phyloP scores from a whole-genome alignment of 2,888 invertebrate species.

The Proisotoma minuta region DNA sequence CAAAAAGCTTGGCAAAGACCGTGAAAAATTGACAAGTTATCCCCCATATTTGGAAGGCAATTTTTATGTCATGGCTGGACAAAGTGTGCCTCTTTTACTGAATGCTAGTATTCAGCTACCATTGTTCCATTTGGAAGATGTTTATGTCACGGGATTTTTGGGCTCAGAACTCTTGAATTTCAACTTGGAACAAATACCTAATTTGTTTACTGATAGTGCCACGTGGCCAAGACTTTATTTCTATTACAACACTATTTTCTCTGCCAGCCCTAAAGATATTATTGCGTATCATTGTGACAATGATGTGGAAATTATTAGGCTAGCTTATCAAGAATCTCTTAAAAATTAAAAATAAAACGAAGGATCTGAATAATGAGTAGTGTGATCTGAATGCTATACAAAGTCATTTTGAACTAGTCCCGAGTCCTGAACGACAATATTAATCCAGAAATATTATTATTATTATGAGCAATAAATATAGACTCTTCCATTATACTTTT shows the following conservation, averaged over 20 bases:
- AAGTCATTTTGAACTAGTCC: no score
- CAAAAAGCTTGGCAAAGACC: background rate
- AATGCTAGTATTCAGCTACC: slow-evolving; percentile 21
- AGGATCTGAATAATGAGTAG: no score
- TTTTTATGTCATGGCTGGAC: slow-evolving; percentile 28
- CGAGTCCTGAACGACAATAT: no score
- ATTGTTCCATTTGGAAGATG: slow-evolving; percentile 35
- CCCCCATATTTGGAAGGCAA: slow-evolving; percentile 36
- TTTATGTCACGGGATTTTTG: slow-evolving; percentile 32
- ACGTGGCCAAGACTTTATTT: slow-evolving; percentile 26
- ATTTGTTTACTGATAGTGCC: slow-evolving; percentile 26
- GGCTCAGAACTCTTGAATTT: slow-evolving; percentile 27
- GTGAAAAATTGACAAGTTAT: background rate
- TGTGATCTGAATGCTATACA: no score
- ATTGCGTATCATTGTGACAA: slow-evolving; percentile 40
- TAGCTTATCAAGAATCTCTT: background rate
- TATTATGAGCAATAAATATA: background rate
- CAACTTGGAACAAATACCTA: slow-evolving; percentile 24
- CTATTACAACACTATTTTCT: slow-evolving; percentile 15
- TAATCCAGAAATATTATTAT: background rate
- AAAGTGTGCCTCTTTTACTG: slow-evolving; percentile 16
- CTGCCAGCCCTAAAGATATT: slow-evolving; percentile 12
- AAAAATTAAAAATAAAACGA: background rate
- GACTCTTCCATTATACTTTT: no score
- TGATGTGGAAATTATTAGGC: slow-evolving; percentile 25